Conservation (phyloP, 2,797 vertebrate species). For the Manis pentadactyla region DNA sequence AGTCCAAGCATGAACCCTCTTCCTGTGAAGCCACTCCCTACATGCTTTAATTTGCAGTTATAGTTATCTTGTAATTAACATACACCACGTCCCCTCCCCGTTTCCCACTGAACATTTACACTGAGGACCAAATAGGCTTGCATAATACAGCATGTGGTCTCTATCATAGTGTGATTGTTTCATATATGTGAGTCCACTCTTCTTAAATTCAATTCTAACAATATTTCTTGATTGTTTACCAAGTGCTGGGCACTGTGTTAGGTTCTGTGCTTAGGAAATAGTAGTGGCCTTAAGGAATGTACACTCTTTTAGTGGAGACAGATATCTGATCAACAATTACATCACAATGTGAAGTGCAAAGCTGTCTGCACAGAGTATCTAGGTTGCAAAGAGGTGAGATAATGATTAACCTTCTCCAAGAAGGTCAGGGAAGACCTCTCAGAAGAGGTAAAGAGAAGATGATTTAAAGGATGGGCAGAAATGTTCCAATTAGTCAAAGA, state of each 20-base stretch:
- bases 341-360: background rate
- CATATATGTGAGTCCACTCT: background rate
- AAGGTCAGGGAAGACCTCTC: background rate
- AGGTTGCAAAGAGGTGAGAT: background rate
- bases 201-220: constrained; percentile 1
- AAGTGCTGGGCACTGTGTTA: background rate
- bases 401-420: background rate
- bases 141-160: background rate
- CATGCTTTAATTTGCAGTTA: background rate
- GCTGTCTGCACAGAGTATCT: background rate
- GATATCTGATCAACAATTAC: background rate
- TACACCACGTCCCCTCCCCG: too few species aligned
- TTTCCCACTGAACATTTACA: background rate
- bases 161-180: background rate
- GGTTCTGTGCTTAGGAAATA: background rate
- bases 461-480: background rate
- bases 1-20: background rate
- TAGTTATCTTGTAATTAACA: background rate
- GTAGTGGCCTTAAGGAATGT: background rate
- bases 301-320: background rate
- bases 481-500: background rate
- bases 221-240: background rate
- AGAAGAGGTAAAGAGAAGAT: background rate
- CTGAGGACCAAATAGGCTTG: background rate
- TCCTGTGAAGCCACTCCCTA: background rate